Evolutionary conservation across 2,113 vertebrate species (phyloP), one percentile per base, ranked within the genome.

Genomic region (Neotragus pygmaeus): DNA sequence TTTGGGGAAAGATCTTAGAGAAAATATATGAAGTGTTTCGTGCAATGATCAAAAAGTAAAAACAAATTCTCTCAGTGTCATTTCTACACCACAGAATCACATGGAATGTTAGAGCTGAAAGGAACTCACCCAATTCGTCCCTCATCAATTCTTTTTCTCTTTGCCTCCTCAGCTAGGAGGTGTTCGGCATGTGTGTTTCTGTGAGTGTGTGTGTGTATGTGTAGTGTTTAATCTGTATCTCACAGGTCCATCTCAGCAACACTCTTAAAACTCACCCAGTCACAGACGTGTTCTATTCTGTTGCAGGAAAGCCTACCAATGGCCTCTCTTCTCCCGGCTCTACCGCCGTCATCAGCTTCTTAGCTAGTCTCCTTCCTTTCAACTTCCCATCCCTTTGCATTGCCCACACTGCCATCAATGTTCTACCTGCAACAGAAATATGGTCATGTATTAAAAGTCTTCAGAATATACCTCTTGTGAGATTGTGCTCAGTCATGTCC

Each of bases 181-280:
- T 78, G 23, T 47, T 90, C 6, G 0, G 16, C 1, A 33, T 13
- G 13, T 62, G 70, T 47, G 64, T 53, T 47, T n/a, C 30, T 36
- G 33, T 16, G 57, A 7, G 62, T n/a, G 30, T 9, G 49, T 23
- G 64, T 36, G 36, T 33, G 36, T 27, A 17, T 62, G 75, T 81
- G 77, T 33, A 30, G 77, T n/a, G 30, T 80, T 36, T 53, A 19
- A 39, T 43, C 19, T 64, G 6, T 27, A 17, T 53, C 27, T 47
- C 66, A 47, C 23, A 21, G 30, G 49, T 30, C 28, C 23, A 30
- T 15, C 47, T 30, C 66, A 6, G 49, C 36, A 36, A 39, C 36
- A 19, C 23, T 49, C 17, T 55, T 17, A n/a, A 10, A 2, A 2
- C 3, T 2, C 17, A 28, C 6, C 17, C 23, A 13, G 39, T 9